Percentiles rank a stretch among this genome's conserved stretches.
Evolutionary conservation across 1,140 invertebrate genomes (phyloP).

Genomic region (Steinernema feltiae): DNA sequence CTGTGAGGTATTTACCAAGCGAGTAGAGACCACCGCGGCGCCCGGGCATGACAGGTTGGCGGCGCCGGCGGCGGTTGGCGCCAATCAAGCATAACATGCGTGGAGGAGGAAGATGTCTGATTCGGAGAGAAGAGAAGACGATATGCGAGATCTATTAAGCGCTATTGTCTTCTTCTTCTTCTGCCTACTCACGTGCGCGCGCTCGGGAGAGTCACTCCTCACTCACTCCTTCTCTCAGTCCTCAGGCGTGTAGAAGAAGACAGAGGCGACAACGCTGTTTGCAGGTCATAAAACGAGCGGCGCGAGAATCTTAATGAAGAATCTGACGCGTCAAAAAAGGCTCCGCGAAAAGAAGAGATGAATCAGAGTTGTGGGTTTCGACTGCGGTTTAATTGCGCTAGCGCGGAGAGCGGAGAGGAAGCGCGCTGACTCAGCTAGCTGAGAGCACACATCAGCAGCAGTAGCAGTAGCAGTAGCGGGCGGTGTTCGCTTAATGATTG

Average conservation of each 20-base stretch:
- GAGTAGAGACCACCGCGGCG: not conserved
- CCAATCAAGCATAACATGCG: not conserved
- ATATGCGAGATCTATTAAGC: conserved; percentile 1
- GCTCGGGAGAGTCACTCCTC: not conserved
- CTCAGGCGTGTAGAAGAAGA: not conserved
- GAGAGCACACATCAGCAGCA: no score
- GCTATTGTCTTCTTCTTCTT: conserved; percentile 12
- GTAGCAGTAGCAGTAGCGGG: no score
- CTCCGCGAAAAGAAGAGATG: no score
- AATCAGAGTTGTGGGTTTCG: no score
- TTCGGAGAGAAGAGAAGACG: not conserved
- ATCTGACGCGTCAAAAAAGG: no score
- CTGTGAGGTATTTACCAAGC: conserved; percentile 1
- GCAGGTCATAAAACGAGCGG: not conserved
- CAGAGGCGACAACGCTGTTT: not conserved
- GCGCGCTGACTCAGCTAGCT: no score
- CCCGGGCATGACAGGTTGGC: not conserved
- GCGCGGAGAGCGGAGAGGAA: no score
- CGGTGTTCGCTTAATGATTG: no score
- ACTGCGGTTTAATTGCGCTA: no score
- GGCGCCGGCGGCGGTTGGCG: not conserved
- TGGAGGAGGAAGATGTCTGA: not conserved
- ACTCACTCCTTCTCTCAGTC: not conserved
- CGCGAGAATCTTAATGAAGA: no score
- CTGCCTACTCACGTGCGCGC: not conserved